A percentile compares a stretch with the other conserved stretches of the same genome.
Conservation (phyloP, 2,888 invertebrate species). For the Caenorhabditis sp. region DNA sequence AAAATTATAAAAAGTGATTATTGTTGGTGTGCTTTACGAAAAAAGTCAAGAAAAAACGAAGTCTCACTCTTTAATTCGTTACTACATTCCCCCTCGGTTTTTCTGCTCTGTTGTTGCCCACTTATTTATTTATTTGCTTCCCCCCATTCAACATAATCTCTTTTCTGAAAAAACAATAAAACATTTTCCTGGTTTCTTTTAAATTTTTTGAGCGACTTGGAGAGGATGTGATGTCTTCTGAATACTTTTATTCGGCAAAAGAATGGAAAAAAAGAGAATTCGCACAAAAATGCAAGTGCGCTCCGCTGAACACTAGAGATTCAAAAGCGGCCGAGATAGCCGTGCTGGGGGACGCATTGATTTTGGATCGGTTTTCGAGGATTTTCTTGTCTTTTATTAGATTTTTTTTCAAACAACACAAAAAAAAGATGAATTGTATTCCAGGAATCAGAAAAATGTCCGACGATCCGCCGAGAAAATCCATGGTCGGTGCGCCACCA, state of each 20-base stretch:
- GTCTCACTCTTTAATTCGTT: constrained; percentile 19
- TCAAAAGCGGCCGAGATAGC: constrained; percentile 1
- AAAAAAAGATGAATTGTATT: neutral
- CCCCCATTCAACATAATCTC: constrained; percentile 47
- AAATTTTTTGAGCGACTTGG: too few relatives aligned
- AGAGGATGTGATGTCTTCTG: neutral
- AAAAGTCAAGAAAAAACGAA: neutral
- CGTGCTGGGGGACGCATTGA: too few relatives aligned
- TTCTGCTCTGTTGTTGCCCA: neutral
- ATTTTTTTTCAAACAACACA: too few relatives aligned
- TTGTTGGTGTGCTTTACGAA: constrained; percentile 43
- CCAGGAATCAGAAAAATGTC: constrained; percentile 45
- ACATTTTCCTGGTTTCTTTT: too few relatives aligned
- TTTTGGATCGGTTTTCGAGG: neutral
- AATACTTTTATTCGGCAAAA: neutral
- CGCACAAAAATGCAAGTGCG: constrained; percentile 23
- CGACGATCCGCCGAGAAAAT: constrained; percentile 58
- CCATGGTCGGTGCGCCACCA: constrained; percentile 69
- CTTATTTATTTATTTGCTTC: too few relatives aligned
- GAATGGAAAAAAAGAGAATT: neutral
- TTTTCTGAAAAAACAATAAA: too few relatives aligned
- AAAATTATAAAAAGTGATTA: constrained; percentile 5
- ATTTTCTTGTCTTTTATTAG: neutral
- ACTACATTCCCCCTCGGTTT: constrained; percentile 39
- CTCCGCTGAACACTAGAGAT: constrained; percentile 22